phyloP scores from a whole-genome alignment of 2,113 vertebrate species.

The Gymnorhina tibicen region DNA sequence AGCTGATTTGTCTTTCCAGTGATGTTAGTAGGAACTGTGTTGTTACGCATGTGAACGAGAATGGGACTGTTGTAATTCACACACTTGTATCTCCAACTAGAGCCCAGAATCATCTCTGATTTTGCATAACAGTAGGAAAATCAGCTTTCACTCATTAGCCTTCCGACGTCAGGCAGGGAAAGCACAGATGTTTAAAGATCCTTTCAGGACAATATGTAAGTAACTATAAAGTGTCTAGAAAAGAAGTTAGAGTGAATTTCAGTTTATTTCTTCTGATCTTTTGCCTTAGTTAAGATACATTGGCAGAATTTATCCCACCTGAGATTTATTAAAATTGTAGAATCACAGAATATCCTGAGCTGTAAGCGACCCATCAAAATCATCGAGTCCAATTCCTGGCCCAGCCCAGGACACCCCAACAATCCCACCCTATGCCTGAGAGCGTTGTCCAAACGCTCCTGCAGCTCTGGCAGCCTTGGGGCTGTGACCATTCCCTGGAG shows the following conservation, averaged over 20 bases:
- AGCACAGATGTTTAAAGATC: background rate
- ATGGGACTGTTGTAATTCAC: background rate
- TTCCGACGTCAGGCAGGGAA: background rate
- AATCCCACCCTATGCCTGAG: background rate
- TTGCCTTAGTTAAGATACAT: background rate
- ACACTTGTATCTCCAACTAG: background rate
- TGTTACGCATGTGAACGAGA: background rate
- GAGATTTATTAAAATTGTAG: background rate
- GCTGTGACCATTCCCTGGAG: background rate
- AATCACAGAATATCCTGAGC: background rate
- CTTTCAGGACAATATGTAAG: background rate
- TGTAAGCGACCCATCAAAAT: background rate
- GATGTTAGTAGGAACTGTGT: background rate
- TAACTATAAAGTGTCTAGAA: background rate
- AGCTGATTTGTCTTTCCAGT: background rate
- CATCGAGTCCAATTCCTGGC: background rate
- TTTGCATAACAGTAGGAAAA: background rate
- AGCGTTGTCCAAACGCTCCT: rapidly evolving
- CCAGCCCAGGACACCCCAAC: background rate
- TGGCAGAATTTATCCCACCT: background rate
- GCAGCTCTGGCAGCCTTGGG: background rate
- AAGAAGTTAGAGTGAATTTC: background rate
- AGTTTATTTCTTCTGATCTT: background rate
- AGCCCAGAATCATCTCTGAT: background rate
- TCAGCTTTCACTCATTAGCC: background rate